Conservation (phyloP, 2,888 invertebrate genomes). For the Chaetogeoica ovagalla region DNA sequence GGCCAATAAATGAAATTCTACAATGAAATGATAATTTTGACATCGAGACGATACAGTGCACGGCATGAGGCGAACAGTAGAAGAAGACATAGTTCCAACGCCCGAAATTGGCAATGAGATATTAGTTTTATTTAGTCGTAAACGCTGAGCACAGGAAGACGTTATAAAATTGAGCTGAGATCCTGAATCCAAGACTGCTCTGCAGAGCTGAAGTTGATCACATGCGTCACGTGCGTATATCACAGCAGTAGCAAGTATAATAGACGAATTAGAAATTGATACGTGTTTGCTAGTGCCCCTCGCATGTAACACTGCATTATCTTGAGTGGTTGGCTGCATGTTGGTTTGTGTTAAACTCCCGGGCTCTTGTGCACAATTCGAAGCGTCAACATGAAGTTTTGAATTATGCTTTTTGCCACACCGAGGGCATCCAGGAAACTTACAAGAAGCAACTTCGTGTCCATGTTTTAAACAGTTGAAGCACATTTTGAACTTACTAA, state of each 20-base stretch:
- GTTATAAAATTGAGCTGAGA: conserved; percentile 3
- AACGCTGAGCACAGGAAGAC: neutral
- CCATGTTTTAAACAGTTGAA: neutral
- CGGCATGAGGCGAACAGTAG: neutral
- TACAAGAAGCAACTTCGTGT: neutral
- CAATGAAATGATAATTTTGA: neutral
- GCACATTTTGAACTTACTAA: neutral
- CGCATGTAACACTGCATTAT: neutral
- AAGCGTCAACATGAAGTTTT: neutral
- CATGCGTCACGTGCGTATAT: neutral
- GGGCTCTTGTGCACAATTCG: neutral
- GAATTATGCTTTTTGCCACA: conserved; percentile 3
- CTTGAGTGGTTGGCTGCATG: neutral
- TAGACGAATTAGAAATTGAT: neutral
- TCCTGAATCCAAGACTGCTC: neutral
- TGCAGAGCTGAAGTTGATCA: neutral
- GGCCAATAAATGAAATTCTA: conserved; percentile 1
- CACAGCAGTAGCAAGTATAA: conserved; percentile 5
- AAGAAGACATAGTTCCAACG: neutral
- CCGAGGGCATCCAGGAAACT: neutral
- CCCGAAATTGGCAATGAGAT: neutral
- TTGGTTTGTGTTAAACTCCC: neutral
- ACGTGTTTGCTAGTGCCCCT: neutral
- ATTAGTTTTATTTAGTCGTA: neutral
- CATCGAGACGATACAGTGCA: neutral